A percentile compares a stretch with the other conserved stretches of the same genome.
phyloP scores from a whole-genome alignment of 2,797 vertebrate species.

The Percopsis omiscomaycus region DNA sequence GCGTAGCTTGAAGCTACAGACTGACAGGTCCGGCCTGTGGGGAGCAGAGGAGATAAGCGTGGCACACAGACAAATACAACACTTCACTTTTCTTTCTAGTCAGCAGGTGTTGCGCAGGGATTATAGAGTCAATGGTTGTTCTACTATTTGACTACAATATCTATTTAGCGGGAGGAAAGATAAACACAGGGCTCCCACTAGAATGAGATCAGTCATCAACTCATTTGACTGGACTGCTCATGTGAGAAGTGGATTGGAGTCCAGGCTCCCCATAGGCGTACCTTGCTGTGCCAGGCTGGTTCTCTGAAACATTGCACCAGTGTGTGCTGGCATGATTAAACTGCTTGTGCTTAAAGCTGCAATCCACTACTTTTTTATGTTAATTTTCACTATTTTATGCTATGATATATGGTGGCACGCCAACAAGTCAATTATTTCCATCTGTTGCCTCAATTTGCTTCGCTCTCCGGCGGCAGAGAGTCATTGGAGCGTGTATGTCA shows the following conservation, averaged over 20 bases:
- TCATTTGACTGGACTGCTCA: constrained; percentile 81
- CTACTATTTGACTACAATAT: constrained; percentile 85
- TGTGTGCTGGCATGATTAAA: constrained; percentile 70
- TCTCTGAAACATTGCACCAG: constrained; percentile 66
- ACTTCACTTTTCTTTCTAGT: constrained; percentile 82
- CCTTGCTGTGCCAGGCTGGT: constrained; percentile 48
- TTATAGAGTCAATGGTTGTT: constrained; percentile 80
- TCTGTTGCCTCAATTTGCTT: too few species aligned
- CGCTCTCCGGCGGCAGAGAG: too few species aligned
- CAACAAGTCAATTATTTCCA: too few species aligned
- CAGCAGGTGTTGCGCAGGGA: constrained; percentile 80
- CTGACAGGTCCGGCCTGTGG: constrained; percentile 84
- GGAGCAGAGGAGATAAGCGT: constrained; percentile 77
- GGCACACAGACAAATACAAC: constrained; percentile 83
- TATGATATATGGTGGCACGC: too few species aligned
- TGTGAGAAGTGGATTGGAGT: constrained; percentile 73
- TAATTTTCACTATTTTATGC: too few species aligned
- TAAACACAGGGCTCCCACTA: constrained; percentile 66
- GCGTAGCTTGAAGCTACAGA: constrained; percentile 80
- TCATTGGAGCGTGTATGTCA: too few species aligned
- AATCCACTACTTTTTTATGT: background rate
- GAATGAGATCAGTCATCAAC: constrained; percentile 79
- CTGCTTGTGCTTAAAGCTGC: constrained; percentile 54
- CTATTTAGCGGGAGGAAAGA: constrained; percentile 67
- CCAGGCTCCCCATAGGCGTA: constrained; percentile 64